phyloP scores from a whole-genome alignment of 37 sponge, comb jelly and placozoan genomes.

The Petrosia ficiformis region DNA sequence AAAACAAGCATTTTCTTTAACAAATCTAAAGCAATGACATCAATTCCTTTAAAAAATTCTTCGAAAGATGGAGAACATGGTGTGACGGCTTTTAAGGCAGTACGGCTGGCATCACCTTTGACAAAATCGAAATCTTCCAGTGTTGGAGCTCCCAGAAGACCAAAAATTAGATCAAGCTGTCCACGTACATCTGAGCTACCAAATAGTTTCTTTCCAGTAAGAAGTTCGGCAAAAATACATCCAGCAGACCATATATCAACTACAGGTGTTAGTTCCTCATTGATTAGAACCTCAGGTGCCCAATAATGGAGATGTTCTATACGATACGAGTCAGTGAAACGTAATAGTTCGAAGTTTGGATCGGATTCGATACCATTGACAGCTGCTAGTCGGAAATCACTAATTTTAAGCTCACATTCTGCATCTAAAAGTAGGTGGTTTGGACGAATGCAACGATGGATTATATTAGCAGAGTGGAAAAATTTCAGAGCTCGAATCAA shows the following conservation, averaged over 20 bases:
- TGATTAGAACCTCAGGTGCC: constrained; percentile 87
- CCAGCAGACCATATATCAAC: constrained; percentile 99
- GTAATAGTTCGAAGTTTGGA: constrained; percentile 84
- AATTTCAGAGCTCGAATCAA: constrained; percentile 92
- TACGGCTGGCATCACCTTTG: constrained; percentile 36
- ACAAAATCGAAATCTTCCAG: constrained; percentile 56
- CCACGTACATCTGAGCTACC: constrained; percentile 91
- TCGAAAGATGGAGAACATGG: constrained; percentile 19
- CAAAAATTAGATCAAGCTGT: constrained; percentile 84
- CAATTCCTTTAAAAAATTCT: constrained; percentile 33
- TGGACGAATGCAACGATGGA: constrained; percentile 74
- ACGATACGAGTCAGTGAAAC: constrained; percentile 47
- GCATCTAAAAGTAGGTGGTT: constrained; percentile 95
- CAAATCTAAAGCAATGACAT: constrained; percentile 52
- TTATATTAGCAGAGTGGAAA: constrained; percentile 87
- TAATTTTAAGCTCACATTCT: constrained; percentile 91
- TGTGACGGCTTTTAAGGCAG: constrained; percentile 30
- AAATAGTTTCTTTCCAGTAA: constrained; percentile 87
- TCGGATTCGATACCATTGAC: constrained; percentile 23
- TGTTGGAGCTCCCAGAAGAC: constrained; percentile 87
- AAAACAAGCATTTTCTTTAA: constrained; percentile 51
- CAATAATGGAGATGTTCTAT: constrained; percentile 95
- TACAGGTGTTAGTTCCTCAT: constrained; percentile 10
- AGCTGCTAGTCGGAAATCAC: constrained; percentile 95
- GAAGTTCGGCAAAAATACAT: constrained; percentile 97